A percentile compares a stretch with the other conserved stretches of the same genome.
Conservation (phyloP, 2,113 vertebrate genomes). For the Pica pica region DNA sequence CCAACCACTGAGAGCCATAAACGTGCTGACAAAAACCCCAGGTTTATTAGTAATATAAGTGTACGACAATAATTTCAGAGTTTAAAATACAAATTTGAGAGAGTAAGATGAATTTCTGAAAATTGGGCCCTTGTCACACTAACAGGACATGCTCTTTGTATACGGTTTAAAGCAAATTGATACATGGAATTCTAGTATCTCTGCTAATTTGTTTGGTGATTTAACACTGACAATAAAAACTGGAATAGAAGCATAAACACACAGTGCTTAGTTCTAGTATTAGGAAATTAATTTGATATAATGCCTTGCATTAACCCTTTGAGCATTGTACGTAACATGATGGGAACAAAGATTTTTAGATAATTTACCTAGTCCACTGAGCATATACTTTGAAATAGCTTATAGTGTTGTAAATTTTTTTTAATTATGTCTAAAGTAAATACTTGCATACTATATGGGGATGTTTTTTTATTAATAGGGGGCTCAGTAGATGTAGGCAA, state of each 20-base stretch:
- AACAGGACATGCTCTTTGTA: constrained; percentile 60
- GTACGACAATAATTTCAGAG: background rate
- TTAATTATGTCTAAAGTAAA: constrained; percentile 29
- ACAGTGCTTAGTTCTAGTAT: constrained; percentile 75
- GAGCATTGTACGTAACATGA: constrained; percentile 78
- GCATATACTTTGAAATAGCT: constrained; percentile 66
- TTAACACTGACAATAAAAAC: constrained; percentile 64
- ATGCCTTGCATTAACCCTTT: constrained; percentile 82
- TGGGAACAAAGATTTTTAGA: constrained; percentile 68
- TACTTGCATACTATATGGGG: constrained; percentile 70
- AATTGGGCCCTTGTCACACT: constrained; percentile 68
- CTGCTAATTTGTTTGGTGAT: constrained; percentile 70
- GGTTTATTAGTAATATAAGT: background rate
- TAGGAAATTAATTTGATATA: constrained; percentile 75
- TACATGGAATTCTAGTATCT: constrained; percentile 67
- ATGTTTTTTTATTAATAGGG: constrained; percentile 67
- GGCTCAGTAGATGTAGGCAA: constrained; percentile 67
- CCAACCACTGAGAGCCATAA: background rate
- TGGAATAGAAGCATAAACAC: constrained; percentile 78
- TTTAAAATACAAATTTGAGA: background rate
- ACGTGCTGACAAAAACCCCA: background rate
- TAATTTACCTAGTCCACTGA: constrained; percentile 63
- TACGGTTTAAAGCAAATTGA: constrained; percentile 56
- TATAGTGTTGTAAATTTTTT: constrained; percentile 47
- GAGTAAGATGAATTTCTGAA: constrained; percentile 57